phyloP scores from a whole-genome alignment of 2,113 vertebrate genomes.

The Syrmaticus mikado region DNA sequence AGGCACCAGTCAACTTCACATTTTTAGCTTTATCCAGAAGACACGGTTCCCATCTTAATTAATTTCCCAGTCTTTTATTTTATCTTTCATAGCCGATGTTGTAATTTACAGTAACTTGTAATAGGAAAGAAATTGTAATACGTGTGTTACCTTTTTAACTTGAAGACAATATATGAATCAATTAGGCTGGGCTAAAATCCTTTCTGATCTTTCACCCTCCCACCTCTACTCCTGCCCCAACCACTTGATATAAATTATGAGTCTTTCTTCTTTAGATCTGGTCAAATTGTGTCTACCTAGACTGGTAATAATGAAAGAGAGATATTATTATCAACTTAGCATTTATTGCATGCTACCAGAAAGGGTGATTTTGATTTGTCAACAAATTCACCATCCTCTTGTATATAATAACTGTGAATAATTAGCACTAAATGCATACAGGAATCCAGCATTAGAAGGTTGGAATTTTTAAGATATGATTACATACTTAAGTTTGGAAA shows the following conservation, averaged over 20 bases:
- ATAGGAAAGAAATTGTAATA: neutral
- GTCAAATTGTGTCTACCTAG: neutral
- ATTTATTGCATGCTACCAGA: slow-evolving; percentile 22
- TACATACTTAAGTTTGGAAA: neutral
- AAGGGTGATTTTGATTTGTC: slow-evolving; percentile 9
- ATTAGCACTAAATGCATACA: neutral
- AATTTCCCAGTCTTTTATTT: neutral
- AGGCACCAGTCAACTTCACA: fast-evolving
- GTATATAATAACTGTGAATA: neutral
- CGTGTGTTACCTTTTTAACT: neutral
- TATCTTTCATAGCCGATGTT: neutral
- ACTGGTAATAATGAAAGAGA: neutral
- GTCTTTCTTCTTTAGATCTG: neutral
- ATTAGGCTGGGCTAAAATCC: neutral
- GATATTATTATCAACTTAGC: slow-evolving; percentile 32
- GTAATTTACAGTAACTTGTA: neutral
- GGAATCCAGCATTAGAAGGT: neutral
- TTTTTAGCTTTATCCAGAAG: neutral
- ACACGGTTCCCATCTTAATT: neutral
- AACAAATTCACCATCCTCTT: neutral
- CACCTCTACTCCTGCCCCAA: neutral
- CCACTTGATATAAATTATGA: neutral
- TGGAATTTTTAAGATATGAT: neutral
- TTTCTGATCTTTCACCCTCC: neutral
- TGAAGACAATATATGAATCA: neutral